Base-by-base conservation (phyloP, 2,888 invertebrate genomes). In the Hirtodrosophila histrioides region DNA sequence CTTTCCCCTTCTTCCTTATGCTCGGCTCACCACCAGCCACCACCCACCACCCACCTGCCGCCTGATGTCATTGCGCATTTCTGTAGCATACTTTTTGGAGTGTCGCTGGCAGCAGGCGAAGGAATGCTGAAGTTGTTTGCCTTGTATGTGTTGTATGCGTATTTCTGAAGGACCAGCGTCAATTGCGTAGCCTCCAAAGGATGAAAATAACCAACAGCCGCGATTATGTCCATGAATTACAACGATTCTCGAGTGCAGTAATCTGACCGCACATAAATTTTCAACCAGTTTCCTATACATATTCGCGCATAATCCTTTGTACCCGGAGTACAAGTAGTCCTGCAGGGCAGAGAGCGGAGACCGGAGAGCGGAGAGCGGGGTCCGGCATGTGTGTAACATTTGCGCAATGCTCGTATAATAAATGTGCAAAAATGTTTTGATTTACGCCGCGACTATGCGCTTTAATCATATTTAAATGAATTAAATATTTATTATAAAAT, bases 261-360 rank as follows among this genome's bases (percentile, higher is more conserved):
- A 87, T 88, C 88, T 86, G 88, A 86, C 86, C 89, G 64, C 88
- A 84, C 86, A 88, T 89, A 86, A 88, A 88, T 87, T 82, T 67
- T 58, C 74, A 57, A 62, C 70, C 75, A 63, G 73, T 63, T 75
- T 71, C 70, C 70, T 48, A 66, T 69, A 55, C 58, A 65, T 43
- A 68, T 78, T 76, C 75, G 50, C 72, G 82, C 68, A 51, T 75
- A 68, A 75, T 57, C 62, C 71, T 66, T 69, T 71, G 70, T 50
- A 7, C 43, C 12, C n/a, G 9, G 29, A 36, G n/a, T 23, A 40
- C 12, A 12, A 45, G 27, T n/a, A 37, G 27, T 7, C 17, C 17
- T 17, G 2, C 17, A 1, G 17, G 2, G 17, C 17, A 2, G 17
- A 17, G 2, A 17, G 17, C 17, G 17, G 17, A 17, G 17, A 17